Base-by-base conservation (phyloP, 2,888 invertebrate genomes). In the Vanessa cardui region DNA sequence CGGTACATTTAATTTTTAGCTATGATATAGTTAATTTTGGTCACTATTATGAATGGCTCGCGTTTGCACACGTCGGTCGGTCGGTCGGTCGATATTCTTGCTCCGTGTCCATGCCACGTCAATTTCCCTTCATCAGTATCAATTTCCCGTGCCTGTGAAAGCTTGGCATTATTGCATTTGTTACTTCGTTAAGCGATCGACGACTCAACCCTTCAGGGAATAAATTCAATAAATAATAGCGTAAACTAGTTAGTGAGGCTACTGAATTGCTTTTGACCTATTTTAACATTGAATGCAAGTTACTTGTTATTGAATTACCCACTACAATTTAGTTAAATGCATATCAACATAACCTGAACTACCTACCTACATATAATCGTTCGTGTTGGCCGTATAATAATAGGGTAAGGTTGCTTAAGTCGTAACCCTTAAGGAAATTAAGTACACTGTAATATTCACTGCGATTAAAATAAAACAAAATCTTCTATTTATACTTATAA, bases 101-200 rank as follows among this genome's bases (percentile, higher is more conserved):
- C 18, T 47, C 8, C 18, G 9, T 16, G 9, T 15, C 15, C 16
- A 12, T 39, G 52, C 20, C 46, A 49, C 26, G 45, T 63, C 58
- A 62, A 69, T 71, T 61, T 65, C 58, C 69, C 47, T 54, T 59
- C 49, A 66, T 58, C 61, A 64, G 49, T 65, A 66, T 62, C 67
- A 69, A 71, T 72, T 71, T 66, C 54, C 72, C 26, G 63, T 50
- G 60, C 62, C 58, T 58, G 52, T 46, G 31, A 62, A 54, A 66
- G 46, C 61, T 60, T 54, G 46, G 31, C 66, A 47, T 44, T 64
- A 70, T 69, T 62, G 64, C 64, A 69, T 71, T 66, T 64, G 47
- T 52, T 59, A 61, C 60, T 68, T 52, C 45, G 54, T 63, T 58
- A 62, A 46, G 31, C 58, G 59, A 45, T 33, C 18, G 33, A 33